Percentiles rank a stretch among this genome's conserved stretches.
phyloP scores from a whole-genome alignment of 2,888 invertebrate species.

The Oscheius onirici region DNA sequence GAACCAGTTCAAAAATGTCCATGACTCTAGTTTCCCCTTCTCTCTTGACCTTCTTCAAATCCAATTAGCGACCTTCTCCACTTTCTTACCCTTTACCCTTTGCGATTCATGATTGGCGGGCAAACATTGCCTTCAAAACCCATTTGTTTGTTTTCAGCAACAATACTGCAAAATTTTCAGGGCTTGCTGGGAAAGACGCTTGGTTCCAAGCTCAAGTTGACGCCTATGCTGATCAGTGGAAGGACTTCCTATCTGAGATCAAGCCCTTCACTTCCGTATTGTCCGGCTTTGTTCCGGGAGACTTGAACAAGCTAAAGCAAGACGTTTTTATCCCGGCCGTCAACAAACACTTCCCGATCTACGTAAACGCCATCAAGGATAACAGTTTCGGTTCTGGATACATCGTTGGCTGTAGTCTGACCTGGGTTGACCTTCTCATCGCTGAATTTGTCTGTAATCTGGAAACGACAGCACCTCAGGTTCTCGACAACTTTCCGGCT shows the following conservation, averaged over 20 bases:
- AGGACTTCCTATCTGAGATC: slow-evolving; percentile 37
- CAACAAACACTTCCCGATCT: slow-evolving; percentile 56
- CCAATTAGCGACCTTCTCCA: too few relatives aligned
- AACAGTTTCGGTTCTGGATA: slow-evolving; percentile 47
- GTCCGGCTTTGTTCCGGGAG: neutral
- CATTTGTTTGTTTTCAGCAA: too few relatives aligned
- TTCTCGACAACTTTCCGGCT: slow-evolving; percentile 7
- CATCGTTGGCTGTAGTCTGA: slow-evolving; percentile 51
- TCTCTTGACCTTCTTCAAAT: too few relatives aligned
- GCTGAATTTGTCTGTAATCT: slow-evolving; percentile 52
- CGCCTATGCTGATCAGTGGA: slow-evolving; percentile 50
- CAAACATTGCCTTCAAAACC: too few relatives aligned
- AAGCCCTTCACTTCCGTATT: too few relatives aligned
- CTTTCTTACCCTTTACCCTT: too few relatives aligned
- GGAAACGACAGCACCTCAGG: neutral
- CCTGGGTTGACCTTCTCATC: slow-evolving; percentile 62
- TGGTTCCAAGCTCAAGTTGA: slow-evolving; percentile 53
- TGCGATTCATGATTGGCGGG: too few relatives aligned
- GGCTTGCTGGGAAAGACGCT: slow-evolving; percentile 37
- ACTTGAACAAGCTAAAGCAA: slow-evolving; percentile 25
- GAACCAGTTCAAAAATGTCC: too few relatives aligned
- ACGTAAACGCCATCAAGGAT: slow-evolving; percentile 46
- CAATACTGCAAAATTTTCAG: neutral
- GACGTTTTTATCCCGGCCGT: slow-evolving; percentile 54
- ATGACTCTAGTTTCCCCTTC: too few relatives aligned